phyloP scores from a whole-genome alignment of 64 coral and sea anemone genomes.

The Pocillopora verrucosa region DNA sequence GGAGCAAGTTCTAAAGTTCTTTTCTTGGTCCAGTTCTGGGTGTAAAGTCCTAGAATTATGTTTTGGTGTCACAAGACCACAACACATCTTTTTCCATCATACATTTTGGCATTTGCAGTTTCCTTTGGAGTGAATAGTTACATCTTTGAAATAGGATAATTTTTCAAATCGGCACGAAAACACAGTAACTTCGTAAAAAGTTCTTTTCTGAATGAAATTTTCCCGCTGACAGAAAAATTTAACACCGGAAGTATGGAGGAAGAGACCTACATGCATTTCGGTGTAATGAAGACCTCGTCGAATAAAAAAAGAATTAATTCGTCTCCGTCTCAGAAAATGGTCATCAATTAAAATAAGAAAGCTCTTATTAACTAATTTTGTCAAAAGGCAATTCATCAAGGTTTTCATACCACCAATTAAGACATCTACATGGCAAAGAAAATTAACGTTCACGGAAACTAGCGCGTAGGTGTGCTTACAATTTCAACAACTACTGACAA shows the following conservation, averaged over 20 bases:
- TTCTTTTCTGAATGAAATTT: not conserved
- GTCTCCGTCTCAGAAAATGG: not conserved
- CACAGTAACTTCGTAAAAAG: not conserved
- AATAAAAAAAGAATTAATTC: not conserved
- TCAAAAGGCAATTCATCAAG: not conserved
- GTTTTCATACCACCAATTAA: not conserved
- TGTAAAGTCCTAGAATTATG: no score
- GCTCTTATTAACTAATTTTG: not conserved
- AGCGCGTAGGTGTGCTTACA: not conserved
- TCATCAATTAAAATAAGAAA: not conserved
- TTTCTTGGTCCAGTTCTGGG: no score
- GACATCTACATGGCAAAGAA: not conserved
- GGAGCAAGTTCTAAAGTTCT: no score
- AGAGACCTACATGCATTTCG: not conserved
- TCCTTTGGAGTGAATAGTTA: no score
- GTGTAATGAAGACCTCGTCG: not conserved
- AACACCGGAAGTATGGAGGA: constrained; percentile 28
- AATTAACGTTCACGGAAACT: not conserved
- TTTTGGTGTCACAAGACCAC: no score
- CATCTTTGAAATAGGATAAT: no score
- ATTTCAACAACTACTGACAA: not conserved
- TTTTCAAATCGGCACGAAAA: not conserved
- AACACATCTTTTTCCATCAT: no score
- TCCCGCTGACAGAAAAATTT: not conserved
- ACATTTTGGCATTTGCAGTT: no score